Conservation (phyloP, 2,113 vertebrate species). For the Willisornis vidua region DNA sequence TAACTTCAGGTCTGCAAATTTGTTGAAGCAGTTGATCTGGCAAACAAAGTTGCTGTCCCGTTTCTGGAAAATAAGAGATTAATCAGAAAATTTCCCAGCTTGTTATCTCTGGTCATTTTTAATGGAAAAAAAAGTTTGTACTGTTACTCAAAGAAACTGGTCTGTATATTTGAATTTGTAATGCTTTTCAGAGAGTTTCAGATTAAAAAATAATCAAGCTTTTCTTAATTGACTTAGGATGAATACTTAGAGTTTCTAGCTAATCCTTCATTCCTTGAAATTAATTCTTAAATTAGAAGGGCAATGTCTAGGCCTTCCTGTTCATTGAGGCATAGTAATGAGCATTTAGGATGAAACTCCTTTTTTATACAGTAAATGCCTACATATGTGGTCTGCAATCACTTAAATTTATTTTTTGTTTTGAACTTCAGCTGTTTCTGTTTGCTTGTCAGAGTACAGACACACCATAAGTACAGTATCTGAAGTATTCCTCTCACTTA, state of each 20-base stretch:
- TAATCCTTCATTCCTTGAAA: neutral
- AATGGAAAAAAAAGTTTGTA: rapidly evolving
- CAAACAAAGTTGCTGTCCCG: neutral
- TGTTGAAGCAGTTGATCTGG: neutral
- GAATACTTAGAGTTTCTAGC: neutral
- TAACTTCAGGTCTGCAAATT: neutral
- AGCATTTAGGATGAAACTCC: slow-evolving; percentile 11
- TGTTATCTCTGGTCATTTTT: neutral
- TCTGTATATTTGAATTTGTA: neutral
- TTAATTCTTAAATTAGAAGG: neutral
- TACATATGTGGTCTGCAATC: neutral
- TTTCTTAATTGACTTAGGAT: neutral
- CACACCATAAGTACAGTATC: neutral
- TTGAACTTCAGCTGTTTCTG: neutral
- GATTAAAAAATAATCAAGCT: neutral
- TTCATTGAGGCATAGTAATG: neutral
- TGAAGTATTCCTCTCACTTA: neutral
- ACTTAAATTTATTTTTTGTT: slow-evolving; percentile 31
- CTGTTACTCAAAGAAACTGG: neutral
- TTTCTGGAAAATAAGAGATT: neutral
- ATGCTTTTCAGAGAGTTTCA: neutral
- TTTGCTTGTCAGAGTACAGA: neutral
- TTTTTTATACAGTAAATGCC: neutral
- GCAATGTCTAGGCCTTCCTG: neutral
- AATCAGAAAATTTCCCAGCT: neutral